phyloP scores from a whole-genome alignment of 2,888 invertebrate species.

The Odontomyia ornata region DNA sequence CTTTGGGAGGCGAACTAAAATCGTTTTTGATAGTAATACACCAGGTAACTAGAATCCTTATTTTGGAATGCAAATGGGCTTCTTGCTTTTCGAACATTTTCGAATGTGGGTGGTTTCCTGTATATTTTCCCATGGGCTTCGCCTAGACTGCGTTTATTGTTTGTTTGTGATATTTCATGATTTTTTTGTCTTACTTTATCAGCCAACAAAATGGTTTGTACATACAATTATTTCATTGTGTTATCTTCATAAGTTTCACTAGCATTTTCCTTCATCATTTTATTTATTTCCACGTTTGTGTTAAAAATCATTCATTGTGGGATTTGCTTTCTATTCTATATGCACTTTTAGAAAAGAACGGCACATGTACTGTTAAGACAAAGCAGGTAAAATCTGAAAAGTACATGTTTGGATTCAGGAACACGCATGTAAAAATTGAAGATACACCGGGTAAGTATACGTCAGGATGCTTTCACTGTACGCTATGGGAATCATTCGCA shows the following conservation, averaged over 20 bases:
- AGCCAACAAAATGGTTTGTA: not conserved
- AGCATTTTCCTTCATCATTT: not conserved
- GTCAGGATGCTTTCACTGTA: not conserved
- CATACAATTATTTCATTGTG: not conserved
- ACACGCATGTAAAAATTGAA: slow-evolving; percentile 52
- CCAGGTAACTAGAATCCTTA: slow-evolving; percentile 58
- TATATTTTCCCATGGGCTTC: not conserved
- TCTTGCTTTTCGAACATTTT: not conserved
- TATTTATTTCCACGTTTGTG: not conserved
- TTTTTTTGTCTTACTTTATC: not conserved
- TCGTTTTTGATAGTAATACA: slow-evolving; percentile 57
- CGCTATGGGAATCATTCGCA: not conserved
- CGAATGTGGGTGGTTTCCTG: slow-evolving; percentile 1
- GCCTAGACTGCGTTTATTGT: not conserved
- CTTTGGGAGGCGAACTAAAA: slow-evolving; percentile 62
- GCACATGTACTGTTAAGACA: slow-evolving; percentile 64
- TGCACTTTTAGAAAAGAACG: slow-evolving; percentile 56
- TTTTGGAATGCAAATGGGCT: slow-evolving; percentile 16
- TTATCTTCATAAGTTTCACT: not conserved
- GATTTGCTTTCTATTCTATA: slow-evolving; percentile 53
- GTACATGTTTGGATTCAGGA: slow-evolving; percentile 39
- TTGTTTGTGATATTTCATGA: not conserved
- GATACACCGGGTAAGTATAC: slow-evolving; percentile 65
- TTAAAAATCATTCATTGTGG: not conserved
- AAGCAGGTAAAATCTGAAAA: slow-evolving; percentile 66